Evolutionary conservation across 2,888 invertebrate species (phyloP).

Genomic region (Zhuqinia jingwanae): DNA sequence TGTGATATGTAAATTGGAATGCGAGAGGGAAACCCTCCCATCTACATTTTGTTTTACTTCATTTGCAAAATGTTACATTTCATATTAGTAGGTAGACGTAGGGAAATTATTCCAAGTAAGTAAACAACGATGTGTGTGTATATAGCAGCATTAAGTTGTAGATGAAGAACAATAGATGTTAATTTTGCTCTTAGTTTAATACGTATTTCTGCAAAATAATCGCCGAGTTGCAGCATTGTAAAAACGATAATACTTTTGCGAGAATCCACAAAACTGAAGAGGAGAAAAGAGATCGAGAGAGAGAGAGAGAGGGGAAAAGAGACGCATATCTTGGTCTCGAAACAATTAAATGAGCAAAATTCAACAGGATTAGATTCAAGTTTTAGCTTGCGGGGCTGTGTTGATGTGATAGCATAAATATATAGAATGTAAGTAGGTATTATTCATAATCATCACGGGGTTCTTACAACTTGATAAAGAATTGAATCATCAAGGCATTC

Average conservation of each 20-base stretch:
- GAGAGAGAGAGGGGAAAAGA: neutral
- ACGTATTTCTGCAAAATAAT: too few relatives aligned
- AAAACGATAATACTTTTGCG: conserved; percentile 18
- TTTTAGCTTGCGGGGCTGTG: neutral
- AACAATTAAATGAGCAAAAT: conserved; percentile 44
- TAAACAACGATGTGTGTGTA: too few relatives aligned
- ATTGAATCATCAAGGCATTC: neutral
- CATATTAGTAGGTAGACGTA: neutral
- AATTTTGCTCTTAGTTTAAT: too few relatives aligned
- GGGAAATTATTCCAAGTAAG: conserved; percentile 4
- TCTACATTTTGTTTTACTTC: neutral
- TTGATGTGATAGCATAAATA: too few relatives aligned
- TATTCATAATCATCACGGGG: neutral
- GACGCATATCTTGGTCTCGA: conserved; percentile 4
- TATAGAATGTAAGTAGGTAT: neutral
- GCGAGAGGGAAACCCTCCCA: neutral
- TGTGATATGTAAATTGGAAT: conserved; percentile 35
- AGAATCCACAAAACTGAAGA: neutral
- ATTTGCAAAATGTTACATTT: neutral
- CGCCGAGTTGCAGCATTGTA: neutral
- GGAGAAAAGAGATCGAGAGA: neutral
- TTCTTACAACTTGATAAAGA: conserved; percentile 1
- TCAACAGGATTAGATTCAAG: neutral
- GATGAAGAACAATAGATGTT: too few relatives aligned
- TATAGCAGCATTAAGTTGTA: too few relatives aligned